Percentiles rank a stretch among this genome's conserved stretches.
Conservation (phyloP, 2,888 invertebrate species). For the Diplazon laetatorius region DNA sequence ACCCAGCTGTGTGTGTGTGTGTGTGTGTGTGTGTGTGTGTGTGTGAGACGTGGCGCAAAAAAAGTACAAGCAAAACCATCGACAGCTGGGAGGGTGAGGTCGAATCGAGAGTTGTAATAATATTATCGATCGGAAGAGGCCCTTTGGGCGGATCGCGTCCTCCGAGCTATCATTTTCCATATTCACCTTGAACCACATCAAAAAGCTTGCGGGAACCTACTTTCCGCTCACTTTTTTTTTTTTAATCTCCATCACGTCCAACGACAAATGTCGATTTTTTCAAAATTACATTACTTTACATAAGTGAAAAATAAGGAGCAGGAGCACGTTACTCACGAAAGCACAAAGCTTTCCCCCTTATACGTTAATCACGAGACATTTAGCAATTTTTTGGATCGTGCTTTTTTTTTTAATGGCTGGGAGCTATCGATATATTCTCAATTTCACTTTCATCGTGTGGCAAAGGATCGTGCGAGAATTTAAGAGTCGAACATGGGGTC, state of each 20-base stretch:
- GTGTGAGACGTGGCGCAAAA: not conserved
- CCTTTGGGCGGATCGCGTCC: constrained; percentile 15
- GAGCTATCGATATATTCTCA: constrained; percentile 23
- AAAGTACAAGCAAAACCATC: constrained; percentile 2
- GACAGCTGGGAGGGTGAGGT: not conserved
- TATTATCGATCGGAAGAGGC: constrained; percentile 31
- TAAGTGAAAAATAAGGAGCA: not conserved
- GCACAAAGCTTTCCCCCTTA: not conserved
- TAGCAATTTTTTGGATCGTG: constrained; percentile 4
- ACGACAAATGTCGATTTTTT: not conserved
- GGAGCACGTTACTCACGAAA: constrained; percentile 4
- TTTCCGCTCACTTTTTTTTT: not conserved
- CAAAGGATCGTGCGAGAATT: not conserved
- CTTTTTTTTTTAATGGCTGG: not conserved
- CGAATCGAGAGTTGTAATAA: constrained; percentile 23
- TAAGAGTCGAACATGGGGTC: not conserved
- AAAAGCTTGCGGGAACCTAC: constrained; percentile 9
- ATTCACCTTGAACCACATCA: constrained; percentile 8
- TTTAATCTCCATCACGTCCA: not conserved
- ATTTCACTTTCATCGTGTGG: constrained; percentile 5
- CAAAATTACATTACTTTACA: not conserved
- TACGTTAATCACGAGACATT: constrained; percentile 2
- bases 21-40: no score
- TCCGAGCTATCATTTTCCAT: constrained; percentile 17
- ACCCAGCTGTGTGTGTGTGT: not conserved